A percentile compares a stretch with the other conserved stretches of the same genome.
These are phyloP conservation scores for Erethizon dorsatum DNA, from an alignment of 2,797 vertebrate genomes.

Conservation along the genomic window DNA sequence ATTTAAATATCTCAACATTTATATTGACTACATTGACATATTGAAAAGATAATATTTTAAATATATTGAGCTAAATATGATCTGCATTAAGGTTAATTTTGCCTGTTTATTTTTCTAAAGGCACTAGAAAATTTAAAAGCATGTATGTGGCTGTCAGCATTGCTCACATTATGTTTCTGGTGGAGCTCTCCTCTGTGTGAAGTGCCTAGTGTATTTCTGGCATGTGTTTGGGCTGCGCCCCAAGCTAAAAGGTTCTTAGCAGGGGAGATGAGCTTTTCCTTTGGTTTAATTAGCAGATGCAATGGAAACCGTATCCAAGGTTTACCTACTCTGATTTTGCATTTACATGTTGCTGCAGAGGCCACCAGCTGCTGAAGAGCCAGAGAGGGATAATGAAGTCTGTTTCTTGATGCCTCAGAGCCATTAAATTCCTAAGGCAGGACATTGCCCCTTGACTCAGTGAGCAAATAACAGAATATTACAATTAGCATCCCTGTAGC, in stretches of 20 bases:
- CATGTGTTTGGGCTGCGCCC: not conserved
- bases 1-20: not conserved
- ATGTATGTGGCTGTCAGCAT: not conserved
- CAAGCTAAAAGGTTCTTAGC: constrained; percentile 67
- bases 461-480: constrained; percentile 78
- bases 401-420: constrained; percentile 60
- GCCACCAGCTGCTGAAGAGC: constrained; percentile 73
- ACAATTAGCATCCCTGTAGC: constrained; percentile 74
- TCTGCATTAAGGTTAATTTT: constrained; percentile 5
- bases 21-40: not conserved
- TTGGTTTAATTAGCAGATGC: constrained; percentile 85
- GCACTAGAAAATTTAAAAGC: not conserved
- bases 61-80: not conserved
- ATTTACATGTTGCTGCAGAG: constrained; percentile 71
- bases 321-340: constrained; percentile 72
- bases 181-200: not conserved
- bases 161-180: not conserved
- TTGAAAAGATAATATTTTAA: constrained; percentile 37
- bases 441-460: constrained; percentile 61
- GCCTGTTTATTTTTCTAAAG: not conserved
- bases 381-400: constrained; percentile 55
- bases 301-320: constrained; percentile 77
- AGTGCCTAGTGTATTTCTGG: not conserved
- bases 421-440: constrained; percentile 75
- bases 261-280: constrained; percentile 67